Conservation (phyloP, 2,888 invertebrate genomes). For the Apodemia mormo region DNA sequence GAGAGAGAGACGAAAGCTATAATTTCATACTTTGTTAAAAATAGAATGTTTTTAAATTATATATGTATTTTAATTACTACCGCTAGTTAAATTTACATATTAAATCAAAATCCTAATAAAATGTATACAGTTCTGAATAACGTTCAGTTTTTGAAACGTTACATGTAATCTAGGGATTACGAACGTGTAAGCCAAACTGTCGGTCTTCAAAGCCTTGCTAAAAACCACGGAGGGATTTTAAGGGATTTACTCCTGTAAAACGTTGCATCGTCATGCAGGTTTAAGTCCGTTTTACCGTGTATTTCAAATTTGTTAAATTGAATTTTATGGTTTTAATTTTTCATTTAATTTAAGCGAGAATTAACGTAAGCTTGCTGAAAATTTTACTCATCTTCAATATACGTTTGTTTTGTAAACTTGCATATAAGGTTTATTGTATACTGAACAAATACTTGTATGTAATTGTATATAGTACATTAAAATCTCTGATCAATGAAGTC, state of each 20-base stretch:
- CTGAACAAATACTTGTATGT: no score
- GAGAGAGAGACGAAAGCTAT: no score
- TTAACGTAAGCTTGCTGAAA: neutral
- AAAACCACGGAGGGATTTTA: slow-evolving; percentile 63
- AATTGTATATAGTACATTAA: no score
- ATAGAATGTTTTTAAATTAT: no score
- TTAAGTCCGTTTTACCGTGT: slow-evolving; percentile 21
- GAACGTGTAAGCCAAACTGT: slow-evolving; percentile 55
- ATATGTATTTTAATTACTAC: no score
- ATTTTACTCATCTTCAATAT: neutral
- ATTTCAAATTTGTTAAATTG: slow-evolving; percentile 20
- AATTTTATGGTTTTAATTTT: slow-evolving; percentile 5
- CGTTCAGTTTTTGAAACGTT: slow-evolving; percentile 36
- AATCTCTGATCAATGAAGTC: no score
- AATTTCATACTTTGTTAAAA: no score
- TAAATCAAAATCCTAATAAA: slow-evolving; percentile 13
- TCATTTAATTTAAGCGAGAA: neutral
- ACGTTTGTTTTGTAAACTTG: neutral
- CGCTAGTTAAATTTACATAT: no score
- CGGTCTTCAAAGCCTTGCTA: slow-evolving; percentile 59
- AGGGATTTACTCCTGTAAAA: slow-evolving; percentile 57
- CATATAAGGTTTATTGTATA: no score
- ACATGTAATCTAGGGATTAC: slow-evolving; percentile 57
- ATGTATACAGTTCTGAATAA: slow-evolving; percentile 30
- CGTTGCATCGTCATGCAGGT: slow-evolving; percentile 38